Conservation (phyloP, 2,888 invertebrate species). For the Parnassius smintheus region DNA sequence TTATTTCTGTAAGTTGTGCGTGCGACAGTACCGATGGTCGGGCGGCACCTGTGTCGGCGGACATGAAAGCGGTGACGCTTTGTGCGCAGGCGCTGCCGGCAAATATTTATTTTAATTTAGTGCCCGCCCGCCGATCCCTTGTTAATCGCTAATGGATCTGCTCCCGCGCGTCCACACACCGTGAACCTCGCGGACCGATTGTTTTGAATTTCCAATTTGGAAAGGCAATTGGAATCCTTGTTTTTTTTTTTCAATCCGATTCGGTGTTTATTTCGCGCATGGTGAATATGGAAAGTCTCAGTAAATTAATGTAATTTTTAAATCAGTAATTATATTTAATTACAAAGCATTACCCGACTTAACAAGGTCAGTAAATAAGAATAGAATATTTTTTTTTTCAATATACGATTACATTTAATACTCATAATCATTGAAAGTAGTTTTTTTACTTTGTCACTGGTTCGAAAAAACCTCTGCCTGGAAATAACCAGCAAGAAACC, state of each 20-base stretch:
- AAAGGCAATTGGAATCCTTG: conserved; percentile 25
- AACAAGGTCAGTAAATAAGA: too few species aligned
- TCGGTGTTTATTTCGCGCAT: conserved; percentile 22
- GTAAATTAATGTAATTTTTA: not conserved
- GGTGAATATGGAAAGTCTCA: conserved; percentile 25
- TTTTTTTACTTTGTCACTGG: too few species aligned
- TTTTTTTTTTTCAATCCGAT: conserved; percentile 28
- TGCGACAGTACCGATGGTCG: conserved; percentile 42
- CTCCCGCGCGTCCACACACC: conserved; percentile 49
- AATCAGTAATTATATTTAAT: too few species aligned
- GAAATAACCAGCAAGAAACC: too few species aligned
- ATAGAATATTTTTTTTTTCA: too few species aligned
- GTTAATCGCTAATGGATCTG: conserved; percentile 78
- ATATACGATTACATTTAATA: too few species aligned
- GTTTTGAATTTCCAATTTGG: conserved; percentile 34
- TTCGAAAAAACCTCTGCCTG: too few species aligned
- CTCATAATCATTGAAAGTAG: too few species aligned
- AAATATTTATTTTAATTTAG: conserved; percentile 82
- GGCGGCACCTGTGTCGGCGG: conserved; percentile 76
- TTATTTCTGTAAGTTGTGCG: conserved; percentile 22
- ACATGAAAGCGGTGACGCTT: conserved; percentile 64
- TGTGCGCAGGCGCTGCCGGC: conserved; percentile 67
- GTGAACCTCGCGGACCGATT: conserved; percentile 38
- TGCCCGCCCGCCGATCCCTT: conserved; percentile 68
- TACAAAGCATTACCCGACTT: too few species aligned